A percentile compares a stretch with the other conserved stretches of the same genome.
Evolutionary conservation across 2,888 invertebrate species (phyloP).

Genomic region (Heliconius charithonia): DNA sequence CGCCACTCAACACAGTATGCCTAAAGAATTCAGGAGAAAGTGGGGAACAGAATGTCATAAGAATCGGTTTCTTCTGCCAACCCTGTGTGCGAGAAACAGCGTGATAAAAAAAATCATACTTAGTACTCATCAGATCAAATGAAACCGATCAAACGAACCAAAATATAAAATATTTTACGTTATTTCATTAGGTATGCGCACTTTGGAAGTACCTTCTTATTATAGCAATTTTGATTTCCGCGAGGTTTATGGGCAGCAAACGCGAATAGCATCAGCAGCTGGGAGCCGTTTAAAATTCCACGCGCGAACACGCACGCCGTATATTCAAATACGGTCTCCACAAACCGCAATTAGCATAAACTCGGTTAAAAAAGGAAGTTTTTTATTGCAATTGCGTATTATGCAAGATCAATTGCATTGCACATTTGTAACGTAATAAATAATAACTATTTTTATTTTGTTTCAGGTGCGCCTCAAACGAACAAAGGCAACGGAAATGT

Average conservation of each 20-base stretch:
- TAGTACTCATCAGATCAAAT: too few species aligned
- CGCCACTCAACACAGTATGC: too few species aligned
- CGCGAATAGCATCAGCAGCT: constrained; percentile 65
- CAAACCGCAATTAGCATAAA: constrained; percentile 78
- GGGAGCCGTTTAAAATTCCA: constrained; percentile 66
- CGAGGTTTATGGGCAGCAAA: constrained; percentile 54
- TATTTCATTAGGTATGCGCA: constrained; percentile 18
- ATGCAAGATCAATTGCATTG: constrained; percentile 49
- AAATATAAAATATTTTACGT: constrained; percentile 1
- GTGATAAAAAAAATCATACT: too few species aligned
- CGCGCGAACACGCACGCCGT: constrained; percentile 65
- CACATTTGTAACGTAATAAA: constrained; percentile 30
- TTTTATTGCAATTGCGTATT: constrained; percentile 55
- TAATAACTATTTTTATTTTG: constrained; percentile 51
- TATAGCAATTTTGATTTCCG: constrained; percentile 57
- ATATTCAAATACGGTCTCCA: constrained; percentile 73
- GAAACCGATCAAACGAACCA: too few species aligned
- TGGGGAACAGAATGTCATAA: too few species aligned
- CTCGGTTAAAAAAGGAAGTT: constrained; percentile 57
- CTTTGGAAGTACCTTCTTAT: constrained; percentile 20
- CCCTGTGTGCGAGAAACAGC: too few species aligned
- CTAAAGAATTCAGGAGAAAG: too few species aligned
- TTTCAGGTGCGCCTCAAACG: constrained; percentile 69
- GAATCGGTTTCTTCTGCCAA: too few species aligned
- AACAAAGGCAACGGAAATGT: constrained; percentile 77